These are phyloP conservation scores for Aphidoletes aphidimyza DNA, from an alignment of 2,888 invertebrate species.

Conservation along the genomic window DNA sequence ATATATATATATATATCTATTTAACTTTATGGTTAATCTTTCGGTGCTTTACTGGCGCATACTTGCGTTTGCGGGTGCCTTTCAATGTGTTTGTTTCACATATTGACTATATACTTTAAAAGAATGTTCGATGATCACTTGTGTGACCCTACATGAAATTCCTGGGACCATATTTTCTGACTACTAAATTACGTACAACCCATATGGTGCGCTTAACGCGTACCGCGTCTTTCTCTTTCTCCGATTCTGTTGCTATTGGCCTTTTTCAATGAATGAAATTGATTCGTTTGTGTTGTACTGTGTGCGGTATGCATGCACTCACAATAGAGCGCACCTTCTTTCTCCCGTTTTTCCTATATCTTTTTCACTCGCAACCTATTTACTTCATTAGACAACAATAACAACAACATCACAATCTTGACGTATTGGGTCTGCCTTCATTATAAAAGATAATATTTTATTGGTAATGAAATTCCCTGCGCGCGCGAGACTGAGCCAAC, in stretches of 20 bases:
- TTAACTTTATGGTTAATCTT: constrained; percentile 36
- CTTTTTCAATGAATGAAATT: no score
- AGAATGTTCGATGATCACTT: constrained; percentile 10
- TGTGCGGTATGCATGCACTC: background rate
- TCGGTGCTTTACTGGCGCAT: constrained; percentile 45
- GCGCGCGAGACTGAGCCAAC: background rate
- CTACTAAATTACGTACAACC: constrained; percentile 49
- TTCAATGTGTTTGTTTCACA: constrained; percentile 6
- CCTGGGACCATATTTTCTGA: background rate
- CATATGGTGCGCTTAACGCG: background rate
- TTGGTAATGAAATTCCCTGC: constrained; percentile 5
- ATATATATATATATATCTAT: no score
- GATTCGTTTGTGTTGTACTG: background rate
- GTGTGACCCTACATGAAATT: constrained; percentile 30
- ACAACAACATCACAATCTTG: background rate
- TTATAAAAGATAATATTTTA: constrained; percentile 9
- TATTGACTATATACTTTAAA: background rate
- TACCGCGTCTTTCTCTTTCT: no score
- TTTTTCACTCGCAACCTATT: background rate
- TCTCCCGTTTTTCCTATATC: no score
- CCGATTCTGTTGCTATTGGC: no score
- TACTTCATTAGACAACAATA: background rate
- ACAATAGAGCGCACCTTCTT: no score
- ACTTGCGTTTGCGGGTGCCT: background rate
- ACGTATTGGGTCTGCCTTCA: background rate